phyloP scores from a whole-genome alignment of 2,113 vertebrate genomes.

The Hyla sarda region DNA sequence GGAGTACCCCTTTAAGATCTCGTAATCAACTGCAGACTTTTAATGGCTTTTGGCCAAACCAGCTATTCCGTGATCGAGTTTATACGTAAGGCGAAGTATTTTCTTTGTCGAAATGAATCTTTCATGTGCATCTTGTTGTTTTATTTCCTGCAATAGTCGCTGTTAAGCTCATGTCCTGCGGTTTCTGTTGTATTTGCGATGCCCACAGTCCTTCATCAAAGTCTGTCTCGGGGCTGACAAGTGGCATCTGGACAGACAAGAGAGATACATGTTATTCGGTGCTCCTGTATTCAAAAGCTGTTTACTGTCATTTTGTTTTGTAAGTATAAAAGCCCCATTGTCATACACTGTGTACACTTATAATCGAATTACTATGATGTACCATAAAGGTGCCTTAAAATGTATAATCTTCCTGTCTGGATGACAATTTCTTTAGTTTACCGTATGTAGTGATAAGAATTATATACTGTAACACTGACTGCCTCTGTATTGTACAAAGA shows the following conservation, averaged over 20 bases:
- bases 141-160: not conserved
- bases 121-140: not conserved
- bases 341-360: not conserved
- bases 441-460: too few species aligned
- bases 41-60: not conserved
- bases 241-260: not conserved
- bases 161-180: not conserved
- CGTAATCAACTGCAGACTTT: not conserved
- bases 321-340: too few species aligned
- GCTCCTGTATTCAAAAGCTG: not conserved
- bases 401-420: not conserved
- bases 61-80: not conserved
- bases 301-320: not conserved
- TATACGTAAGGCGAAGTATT: not conserved
- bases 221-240: conserved; percentile 3
- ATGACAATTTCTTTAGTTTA: not conserved
- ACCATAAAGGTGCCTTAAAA: not conserved
- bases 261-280: not conserved
- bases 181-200: not conserved
- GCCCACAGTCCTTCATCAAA: not conserved
- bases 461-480: not conserved
- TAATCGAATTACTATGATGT: not conserved
- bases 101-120: not conserved
- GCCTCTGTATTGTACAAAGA: not conserved
- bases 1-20: conserved; percentile 26